Evolutionary conservation across 2,113 vertebrate species (phyloP), one percentile per base, ranked within the genome.

Genomic region (Caretta caretta): DNA sequence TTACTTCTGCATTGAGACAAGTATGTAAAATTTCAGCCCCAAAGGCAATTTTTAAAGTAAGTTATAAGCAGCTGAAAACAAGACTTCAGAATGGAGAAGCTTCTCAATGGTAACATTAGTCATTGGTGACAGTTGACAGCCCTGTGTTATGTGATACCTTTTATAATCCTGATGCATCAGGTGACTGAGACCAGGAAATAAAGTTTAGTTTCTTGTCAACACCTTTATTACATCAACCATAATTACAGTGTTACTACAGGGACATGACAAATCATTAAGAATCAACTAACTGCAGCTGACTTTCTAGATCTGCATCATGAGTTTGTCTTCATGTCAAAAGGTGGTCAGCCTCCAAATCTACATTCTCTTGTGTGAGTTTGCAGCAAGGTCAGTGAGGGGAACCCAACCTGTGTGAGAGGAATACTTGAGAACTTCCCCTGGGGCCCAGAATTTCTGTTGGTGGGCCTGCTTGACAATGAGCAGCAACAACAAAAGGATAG

Each of bases 221-320:
- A 69, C 35, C 7, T n/a, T n/a, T n/a, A 69, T n/a, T 69, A 72
- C 65, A 72, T 72, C n/a, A 38, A 20, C 35, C 35, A n/a, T n/a
- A 69, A 69, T 69, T 69, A 69, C 38, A 59, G 57, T 85, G 80
- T 92, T 20, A 80, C 83, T 56, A 59, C 38, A 51, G 8, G 7
- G 84, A 75, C 1, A 7, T 78, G n/a, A 38, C 83, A 80, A 80
- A 92, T 86, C 78, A 94, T 88, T 81, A 62, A 95, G 96, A 94
- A 85, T 91, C 56, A 14, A 10, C 49, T 29, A 78, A 50, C 46
- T 62, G 51, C 76, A 11, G 7, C 54, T 49, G 42, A 50, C 57
- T 89, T 78, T 10, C 79, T 79, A 54, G 85, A 53, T 11, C n/a
- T 56, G 80, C 50, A n/a, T 65, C 80, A 82, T 38, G n/a, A 53